phyloP scores from a whole-genome alignment of 2,797 vertebrate genomes.

The Momotus momota region DNA sequence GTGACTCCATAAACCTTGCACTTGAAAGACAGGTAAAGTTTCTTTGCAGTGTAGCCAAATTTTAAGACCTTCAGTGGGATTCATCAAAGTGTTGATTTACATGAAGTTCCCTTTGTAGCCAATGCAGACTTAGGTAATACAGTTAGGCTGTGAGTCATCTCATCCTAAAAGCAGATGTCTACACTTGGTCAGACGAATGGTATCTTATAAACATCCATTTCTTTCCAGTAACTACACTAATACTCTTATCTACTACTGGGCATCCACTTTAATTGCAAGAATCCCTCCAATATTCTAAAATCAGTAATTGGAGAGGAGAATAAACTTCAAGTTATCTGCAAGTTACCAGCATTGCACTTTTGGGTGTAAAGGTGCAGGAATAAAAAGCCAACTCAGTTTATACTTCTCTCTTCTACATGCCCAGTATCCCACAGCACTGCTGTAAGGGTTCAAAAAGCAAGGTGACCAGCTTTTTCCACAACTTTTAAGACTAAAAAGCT shows the following conservation, averaged over 20 bases:
- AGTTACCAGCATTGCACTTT: background rate
- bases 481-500: background rate
- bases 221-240: background rate
- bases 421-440: background rate
- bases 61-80: background rate
- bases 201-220: background rate
- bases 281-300: background rate
- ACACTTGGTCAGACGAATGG: background rate
- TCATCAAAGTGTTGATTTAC: background rate
- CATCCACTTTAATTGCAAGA: background rate
- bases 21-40: background rate
- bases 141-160: background rate
- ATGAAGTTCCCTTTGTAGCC: background rate
- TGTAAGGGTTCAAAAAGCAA: background rate
- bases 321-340: background rate
- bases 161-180: background rate
- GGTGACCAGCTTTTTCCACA: background rate
- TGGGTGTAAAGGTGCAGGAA: background rate
- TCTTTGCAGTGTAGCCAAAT: background rate
- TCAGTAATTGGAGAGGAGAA: background rate
- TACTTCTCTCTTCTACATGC: background rate
- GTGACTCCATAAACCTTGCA: background rate
- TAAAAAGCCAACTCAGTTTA: background rate
- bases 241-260: background rate
- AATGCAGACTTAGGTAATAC: background rate